Evolutionary conservation across 2,888 invertebrate species (phyloP).

Genomic region (Napeogenes inachia): DNA sequence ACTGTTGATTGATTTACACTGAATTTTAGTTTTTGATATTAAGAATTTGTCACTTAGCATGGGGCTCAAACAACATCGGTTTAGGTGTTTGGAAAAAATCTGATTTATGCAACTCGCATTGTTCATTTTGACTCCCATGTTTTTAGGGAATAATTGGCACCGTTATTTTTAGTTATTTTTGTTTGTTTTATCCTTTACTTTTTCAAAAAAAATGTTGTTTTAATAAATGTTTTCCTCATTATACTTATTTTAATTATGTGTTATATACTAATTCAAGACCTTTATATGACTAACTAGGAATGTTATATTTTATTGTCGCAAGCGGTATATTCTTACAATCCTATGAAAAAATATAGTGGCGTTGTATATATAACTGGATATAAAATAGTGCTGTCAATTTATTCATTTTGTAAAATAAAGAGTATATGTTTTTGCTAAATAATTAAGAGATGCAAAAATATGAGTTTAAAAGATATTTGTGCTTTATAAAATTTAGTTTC

Average conservation of each 20-base stretch:
- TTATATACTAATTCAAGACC: conserved; percentile 19
- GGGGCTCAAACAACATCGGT: conserved; percentile 22
- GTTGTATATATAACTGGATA: conserved; percentile 26
- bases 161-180: conserved; percentile 69
- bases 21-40: conserved; percentile 30
- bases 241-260: conserved; percentile 42
- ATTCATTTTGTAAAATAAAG: not conserved
- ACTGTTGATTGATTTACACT: conserved; percentile 48
- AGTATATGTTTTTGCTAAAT: conserved; percentile 6
- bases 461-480: not conserved
- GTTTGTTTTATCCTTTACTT: conserved; percentile 59
- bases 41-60: conserved; percentile 25
- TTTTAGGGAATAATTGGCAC: conserved; percentile 67
- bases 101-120: conserved; percentile 25
- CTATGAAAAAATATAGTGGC: conserved; percentile 19
- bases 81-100: conserved; percentile 2
- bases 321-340: conserved; percentile 21
- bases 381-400: conserved; percentile 20
- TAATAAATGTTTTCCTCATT: conserved; percentile 69
- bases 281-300: conserved; percentile 13
- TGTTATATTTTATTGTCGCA: conserved; percentile 9
- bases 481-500: not conserved
- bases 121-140: conserved; percentile 38
- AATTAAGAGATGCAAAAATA: not conserved
- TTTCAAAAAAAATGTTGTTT: conserved; percentile 53